A percentile compares a stretch with the other conserved stretches of the same genome.
phyloP scores from a whole-genome alignment of 2,113 vertebrate genomes.

The Mellivora capensis region DNA sequence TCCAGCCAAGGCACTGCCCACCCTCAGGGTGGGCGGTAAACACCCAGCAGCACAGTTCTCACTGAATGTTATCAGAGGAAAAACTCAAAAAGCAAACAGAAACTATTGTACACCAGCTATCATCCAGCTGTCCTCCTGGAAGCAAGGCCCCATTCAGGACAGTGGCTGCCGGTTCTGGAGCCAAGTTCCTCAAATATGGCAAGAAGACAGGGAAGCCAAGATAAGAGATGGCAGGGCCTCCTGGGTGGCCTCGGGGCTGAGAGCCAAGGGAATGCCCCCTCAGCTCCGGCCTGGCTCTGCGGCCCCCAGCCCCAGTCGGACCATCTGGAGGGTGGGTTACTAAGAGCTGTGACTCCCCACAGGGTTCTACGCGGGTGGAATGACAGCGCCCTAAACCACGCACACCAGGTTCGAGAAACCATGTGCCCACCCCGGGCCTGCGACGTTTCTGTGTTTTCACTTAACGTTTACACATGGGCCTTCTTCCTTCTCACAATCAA shows the following conservation, averaged over 20 bases:
- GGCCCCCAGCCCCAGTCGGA: accelerated
- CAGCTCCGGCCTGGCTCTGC: accelerated
- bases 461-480: accelerated
- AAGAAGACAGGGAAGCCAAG: neutral
- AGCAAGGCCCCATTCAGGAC: conserved; percentile 53
- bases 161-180: accelerated
- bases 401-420: accelerated
- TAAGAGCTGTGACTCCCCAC: too few species aligned
- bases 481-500: neutral
- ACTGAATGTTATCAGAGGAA: conserved; percentile 45
- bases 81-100: conserved; percentile 42
- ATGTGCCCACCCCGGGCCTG: accelerated
- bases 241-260: accelerated
- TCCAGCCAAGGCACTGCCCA: neutral
- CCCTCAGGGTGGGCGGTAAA: neutral
- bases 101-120: neutral
- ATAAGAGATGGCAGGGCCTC: neutral
- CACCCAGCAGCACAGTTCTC: neutral
- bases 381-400: neutral
- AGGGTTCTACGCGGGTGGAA: accelerated
- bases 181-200: neutral
- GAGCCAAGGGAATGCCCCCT: accelerated
- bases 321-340: accelerated
- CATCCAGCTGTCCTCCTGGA: conserved; percentile 1
- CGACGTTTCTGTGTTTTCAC: accelerated